A percentile compares a stretch with the other conserved stretches of the same genome.
phyloP scores from a whole-genome alignment of 1,140 invertebrate species.

The Lasioglossum baleicum region DNA sequence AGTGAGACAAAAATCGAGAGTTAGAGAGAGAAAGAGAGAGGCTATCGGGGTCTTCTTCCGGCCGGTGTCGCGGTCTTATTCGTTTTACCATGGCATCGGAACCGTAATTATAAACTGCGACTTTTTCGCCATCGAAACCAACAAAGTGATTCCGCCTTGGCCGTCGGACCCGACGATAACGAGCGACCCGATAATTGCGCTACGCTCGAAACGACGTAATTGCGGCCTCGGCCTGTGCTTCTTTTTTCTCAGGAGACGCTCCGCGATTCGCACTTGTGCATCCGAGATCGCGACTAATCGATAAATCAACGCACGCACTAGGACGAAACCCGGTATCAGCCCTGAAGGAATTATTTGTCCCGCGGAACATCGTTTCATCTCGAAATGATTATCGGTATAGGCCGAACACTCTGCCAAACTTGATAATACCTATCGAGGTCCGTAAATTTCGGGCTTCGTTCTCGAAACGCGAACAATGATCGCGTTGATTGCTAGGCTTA shows the following conservation, averaged over 20 bases:
- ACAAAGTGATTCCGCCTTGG: constrained; percentile 46
- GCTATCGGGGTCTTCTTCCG: too few relatives aligned
- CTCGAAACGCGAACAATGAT: not conserved
- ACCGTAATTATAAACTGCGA: constrained; percentile 52
- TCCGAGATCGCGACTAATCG: constrained; percentile 25
- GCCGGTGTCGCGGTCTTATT: not conserved
- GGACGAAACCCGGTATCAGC: constrained; percentile 52
- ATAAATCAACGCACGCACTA: constrained; percentile 55
- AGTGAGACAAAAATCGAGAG: not conserved
- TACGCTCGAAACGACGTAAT: constrained; percentile 29
- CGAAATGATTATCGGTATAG: constrained; percentile 40
- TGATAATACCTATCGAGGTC: constrained; percentile 21
- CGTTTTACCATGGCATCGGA: not conserved
- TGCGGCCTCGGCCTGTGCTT: not conserved
- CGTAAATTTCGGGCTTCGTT: not conserved
- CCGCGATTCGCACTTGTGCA: not conserved
- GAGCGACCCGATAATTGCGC: constrained; percentile 51
- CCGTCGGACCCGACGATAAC: constrained; percentile 31
- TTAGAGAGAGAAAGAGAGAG: too few relatives aligned
- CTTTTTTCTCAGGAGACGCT: not conserved
- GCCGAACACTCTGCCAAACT: not conserved
- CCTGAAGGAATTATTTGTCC: constrained; percentile 44
- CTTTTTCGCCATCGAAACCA: constrained; percentile 31
- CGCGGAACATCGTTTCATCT: constrained; percentile 4
- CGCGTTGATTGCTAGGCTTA: not conserved